These are phyloP conservation scores for Cynoglossus semilaevis DNA, from an alignment of 2,113 vertebrate genomes.

Conservation along the genomic window DNA sequence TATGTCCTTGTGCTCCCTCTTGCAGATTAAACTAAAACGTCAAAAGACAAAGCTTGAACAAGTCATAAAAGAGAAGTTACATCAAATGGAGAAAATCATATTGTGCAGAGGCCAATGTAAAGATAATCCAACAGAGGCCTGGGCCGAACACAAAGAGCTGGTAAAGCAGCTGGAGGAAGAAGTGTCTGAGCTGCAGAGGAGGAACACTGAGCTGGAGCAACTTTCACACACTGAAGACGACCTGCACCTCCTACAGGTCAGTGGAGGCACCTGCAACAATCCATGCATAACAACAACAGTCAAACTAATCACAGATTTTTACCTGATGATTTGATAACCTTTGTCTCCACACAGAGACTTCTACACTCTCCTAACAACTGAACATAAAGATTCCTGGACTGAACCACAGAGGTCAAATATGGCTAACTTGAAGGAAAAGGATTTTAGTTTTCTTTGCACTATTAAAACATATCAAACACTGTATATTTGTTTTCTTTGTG, in stretches of 20 bases:
- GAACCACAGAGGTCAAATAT: too few species aligned
- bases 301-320: too few species aligned
- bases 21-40: constrained; percentile 55
- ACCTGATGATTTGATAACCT: too few species aligned
- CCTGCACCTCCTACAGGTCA: constrained; percentile 46
- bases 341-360: too few species aligned
- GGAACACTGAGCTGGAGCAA: constrained; percentile 24
- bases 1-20: not conserved
- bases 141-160: constrained; percentile 8
- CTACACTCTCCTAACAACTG: too few species aligned
- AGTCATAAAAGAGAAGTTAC: constrained; percentile 54
- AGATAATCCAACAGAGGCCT: not conserved
- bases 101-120: not conserved
- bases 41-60: constrained; percentile 57
- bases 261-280: not conserved
- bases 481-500: too few species aligned
- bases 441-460: too few species aligned
- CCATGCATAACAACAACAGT: not conserved
- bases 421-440: too few species aligned
- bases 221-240: constrained; percentile 30
- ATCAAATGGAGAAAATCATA: constrained; percentile 45
- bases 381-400: too few species aligned
- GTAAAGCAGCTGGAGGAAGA: constrained; percentile 40
- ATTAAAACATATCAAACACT: too few species aligned
- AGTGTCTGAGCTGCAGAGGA: constrained; percentile 27